A percentile compares a stretch with the other conserved stretches of the same genome.
Evolutionary conservation across 1,140 invertebrate genomes (phyloP).

Genomic region (Neodiprion lecontei): DNA sequence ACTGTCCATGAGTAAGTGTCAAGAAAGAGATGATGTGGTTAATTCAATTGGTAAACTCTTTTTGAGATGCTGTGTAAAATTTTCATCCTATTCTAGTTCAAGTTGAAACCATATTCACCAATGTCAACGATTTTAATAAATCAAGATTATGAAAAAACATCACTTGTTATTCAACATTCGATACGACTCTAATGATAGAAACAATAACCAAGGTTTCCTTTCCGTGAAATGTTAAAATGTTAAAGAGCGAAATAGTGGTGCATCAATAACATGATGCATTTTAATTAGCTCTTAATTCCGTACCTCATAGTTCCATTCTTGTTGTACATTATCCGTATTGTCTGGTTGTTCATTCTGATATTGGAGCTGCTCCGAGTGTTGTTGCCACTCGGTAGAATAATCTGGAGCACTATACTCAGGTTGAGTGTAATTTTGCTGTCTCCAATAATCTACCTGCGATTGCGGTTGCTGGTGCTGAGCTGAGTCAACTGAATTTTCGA

Average conservation of each 20-base stretch:
- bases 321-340: conserved; percentile 40
- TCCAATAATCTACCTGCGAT: conserved; percentile 57
- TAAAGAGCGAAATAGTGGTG: neutral
- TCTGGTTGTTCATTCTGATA: conserved; percentile 36
- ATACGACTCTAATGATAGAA: neutral
- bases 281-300: neutral
- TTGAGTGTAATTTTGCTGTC: conserved; percentile 52
- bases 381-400: conserved; percentile 44
- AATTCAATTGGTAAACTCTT: neutral
- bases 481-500: conserved; percentile 34
- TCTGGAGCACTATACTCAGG: conserved; percentile 42
- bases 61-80: neutral
- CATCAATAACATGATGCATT: neutral
- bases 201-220: too few species aligned
- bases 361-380: conserved; percentile 33
- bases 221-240: neutral
- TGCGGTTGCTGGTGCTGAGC: conserved; percentile 45
- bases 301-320: conserved; percentile 59
- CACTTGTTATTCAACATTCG: conserved; percentile 14
- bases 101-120: conserved; percentile 3
- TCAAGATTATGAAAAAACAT: conserved; percentile 20
- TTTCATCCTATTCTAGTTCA: conserved; percentile 10
- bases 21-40: conserved; percentile 44
- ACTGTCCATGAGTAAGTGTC: conserved; percentile 55
- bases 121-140: neutral